Percentiles rank a stretch among this genome's conserved stretches.
Conservation (phyloP, 2,113 vertebrate species). For the Hyperoodon ampullatus region DNA sequence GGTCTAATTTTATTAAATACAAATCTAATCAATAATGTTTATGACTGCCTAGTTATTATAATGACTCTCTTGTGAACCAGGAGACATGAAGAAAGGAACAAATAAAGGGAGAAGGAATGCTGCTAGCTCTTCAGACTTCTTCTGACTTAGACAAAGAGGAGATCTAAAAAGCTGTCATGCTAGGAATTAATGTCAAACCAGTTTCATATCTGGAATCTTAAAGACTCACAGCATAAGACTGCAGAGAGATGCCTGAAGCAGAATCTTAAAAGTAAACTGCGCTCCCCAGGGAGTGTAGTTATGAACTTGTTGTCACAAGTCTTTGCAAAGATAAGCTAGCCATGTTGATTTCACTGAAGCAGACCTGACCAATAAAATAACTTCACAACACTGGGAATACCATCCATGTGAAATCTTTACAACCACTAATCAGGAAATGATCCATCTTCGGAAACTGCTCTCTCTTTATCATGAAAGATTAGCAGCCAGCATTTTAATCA, state of each 20-base stretch:
- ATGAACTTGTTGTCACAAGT: slow-evolving; percentile 53
- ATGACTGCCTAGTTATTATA: neutral
- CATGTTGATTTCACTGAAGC: slow-evolving; percentile 26
- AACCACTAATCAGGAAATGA: neutral
- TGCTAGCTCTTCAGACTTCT: neutral
- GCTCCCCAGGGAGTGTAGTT: neutral
- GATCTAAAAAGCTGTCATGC: neutral
- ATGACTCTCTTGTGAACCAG: neutral
- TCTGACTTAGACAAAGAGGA: neutral
- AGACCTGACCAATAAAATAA: slow-evolving; percentile 21
- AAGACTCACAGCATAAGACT: slow-evolving; percentile 38
- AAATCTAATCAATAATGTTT: neutral
- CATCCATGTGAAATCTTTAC: neutral
- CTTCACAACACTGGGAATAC: neutral
- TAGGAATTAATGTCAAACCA: slow-evolving; percentile 42
- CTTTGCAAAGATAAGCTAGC: slow-evolving; percentile 56
- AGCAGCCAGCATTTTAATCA: neutral
- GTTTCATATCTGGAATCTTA: neutral
- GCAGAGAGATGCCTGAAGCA: neutral
- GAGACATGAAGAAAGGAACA: neutral
- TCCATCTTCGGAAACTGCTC: neutral
- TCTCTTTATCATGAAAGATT: neutral
- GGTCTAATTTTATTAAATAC: neutral
- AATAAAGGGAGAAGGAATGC: neutral
- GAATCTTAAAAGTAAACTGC: neutral